Base-by-base conservation (phyloP, 2,113 vertebrate species). In the Oryctolagus cuniculus region DNA sequence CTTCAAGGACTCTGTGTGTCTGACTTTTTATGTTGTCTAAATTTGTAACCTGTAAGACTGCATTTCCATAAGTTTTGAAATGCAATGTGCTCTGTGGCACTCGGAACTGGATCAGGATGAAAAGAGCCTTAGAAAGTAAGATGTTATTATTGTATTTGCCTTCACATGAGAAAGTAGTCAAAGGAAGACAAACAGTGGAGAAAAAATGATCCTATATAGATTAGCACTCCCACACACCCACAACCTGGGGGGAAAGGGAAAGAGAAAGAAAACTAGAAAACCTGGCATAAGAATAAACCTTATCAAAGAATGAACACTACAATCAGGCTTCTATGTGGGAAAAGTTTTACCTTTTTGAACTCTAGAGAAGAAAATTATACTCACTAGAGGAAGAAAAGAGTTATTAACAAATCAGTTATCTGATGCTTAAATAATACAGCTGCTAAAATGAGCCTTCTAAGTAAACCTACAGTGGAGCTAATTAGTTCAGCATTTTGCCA, bases 391-490 rank as follows among this genome's bases (percentile, higher is more conserved):
- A 98, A 98, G 97, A 97, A 94, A 96, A 97, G 94, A 75, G 96
- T 98, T 98, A 97, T 98, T 98, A 98, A 98, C 97, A 97, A 97
- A 97, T 98, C 96, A 83, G 96, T 97, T 98, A 97, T 97, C 97
- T 98, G 98, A 80, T 74, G 0, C 96, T 98, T 97, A 98, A 98
- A 97, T 98, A 98, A 98, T 96, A 97, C 92, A 97, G 96, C 98
- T 97, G 97, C 98, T 98, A 98, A 98, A 97, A 98, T 97, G 98
- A 98, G 96, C 97, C 98, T 97, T 98, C 98, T 98, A 98, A 97
- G 97, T 97, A 97, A 98, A 98, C 96, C 96, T 97, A 94, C 93
- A 79, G 97, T 67, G 83, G 95, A 98, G 97, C 96, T 98, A 98
- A 98, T 98, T 98, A 98, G 97, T 97, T 97, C 7, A 67, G 94